Conservation (phyloP, 92 coral and sea anemone species). For the Nematostella vectensis region DNA sequence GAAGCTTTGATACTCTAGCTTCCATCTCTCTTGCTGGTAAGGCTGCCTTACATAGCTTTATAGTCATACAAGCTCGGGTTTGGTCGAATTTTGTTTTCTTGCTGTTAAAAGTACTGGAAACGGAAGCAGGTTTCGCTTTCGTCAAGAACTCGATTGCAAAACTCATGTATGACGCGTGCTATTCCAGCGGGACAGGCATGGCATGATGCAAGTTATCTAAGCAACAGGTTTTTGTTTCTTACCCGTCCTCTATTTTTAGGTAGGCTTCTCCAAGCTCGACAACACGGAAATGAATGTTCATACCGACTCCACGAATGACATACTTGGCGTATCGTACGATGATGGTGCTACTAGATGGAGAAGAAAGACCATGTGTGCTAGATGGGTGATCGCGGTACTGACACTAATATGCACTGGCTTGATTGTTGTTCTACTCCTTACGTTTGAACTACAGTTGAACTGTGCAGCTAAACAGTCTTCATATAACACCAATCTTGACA, state of each 20-base stretch:
- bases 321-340: conserved; percentile 27
- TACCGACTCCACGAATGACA: conserved; percentile 9
- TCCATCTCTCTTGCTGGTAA: too few species aligned
- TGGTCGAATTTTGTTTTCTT: too few species aligned
- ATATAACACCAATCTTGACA: background rate
- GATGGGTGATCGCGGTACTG: conserved; percentile 29
- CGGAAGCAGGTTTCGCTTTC: too few species aligned
- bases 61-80: too few species aligned
- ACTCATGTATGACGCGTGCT: too few species aligned
- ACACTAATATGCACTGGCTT: conserved; percentile 41
- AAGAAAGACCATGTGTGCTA: conserved; percentile 49
- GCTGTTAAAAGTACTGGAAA: too few species aligned
- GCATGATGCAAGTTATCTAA: too few species aligned
- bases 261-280: conserved; percentile 22
- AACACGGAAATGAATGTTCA: conserved; percentile 4
- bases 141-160: too few species aligned
- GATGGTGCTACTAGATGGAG: conserved; percentile 40
- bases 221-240: too few species aligned
- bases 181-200: too few species aligned
- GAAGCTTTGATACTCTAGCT: too few species aligned
- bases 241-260: conserved; percentile 8
- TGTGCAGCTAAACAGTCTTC: background rate
- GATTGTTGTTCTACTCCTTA: conserved; percentile 45
- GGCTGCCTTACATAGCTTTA: too few species aligned
- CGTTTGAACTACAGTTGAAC: conserved; percentile 26